These are phyloP conservation scores for Excalfactoria chinensis DNA, from an alignment of 2,113 vertebrate species.

Conservation along the genomic window DNA sequence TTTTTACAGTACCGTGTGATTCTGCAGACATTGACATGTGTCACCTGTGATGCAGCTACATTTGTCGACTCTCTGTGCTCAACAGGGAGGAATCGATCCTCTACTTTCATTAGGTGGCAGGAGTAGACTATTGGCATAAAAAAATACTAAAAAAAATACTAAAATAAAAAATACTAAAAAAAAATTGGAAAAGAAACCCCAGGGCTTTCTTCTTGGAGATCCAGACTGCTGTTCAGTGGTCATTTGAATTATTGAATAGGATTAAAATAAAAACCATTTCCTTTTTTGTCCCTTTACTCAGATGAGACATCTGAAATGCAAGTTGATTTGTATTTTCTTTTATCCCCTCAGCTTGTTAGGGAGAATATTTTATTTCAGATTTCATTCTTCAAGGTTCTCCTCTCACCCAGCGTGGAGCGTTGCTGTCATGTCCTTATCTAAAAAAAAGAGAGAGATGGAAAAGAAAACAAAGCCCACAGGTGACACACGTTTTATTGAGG, in stretches of 20 bases:
- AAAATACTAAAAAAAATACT: not conserved
- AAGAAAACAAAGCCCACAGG: constrained; percentile 75
- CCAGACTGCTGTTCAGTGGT: constrained; percentile 50
- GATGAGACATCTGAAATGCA: constrained; percentile 71
- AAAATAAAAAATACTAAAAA: constrained; percentile 40
- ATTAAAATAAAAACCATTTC: constrained; percentile 73
- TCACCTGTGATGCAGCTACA: constrained; percentile 70
- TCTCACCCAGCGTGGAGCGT: constrained; percentile 55
- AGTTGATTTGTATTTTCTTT: constrained; percentile 78
- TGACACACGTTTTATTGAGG: constrained; percentile 72
- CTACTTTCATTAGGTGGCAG: constrained; percentile 67
- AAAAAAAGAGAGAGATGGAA: constrained; percentile 59
- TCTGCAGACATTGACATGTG: constrained; percentile 68
- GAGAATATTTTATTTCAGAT: constrained; percentile 72
- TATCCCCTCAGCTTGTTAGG: constrained; percentile 70
- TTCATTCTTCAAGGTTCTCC: constrained; percentile 71
- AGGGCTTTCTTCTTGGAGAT: constrained; percentile 70
- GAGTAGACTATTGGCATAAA: constrained; percentile 69
- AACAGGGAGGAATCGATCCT: constrained; percentile 70
- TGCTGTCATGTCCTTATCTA: constrained; percentile 69
- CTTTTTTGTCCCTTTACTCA: constrained; percentile 67
- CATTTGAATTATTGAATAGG: constrained; percentile 80
- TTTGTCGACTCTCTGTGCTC: constrained; percentile 65
- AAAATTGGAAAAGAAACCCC: constrained; percentile 42
- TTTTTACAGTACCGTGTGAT: constrained; percentile 70